Base-by-base conservation (phyloP, 2,797 vertebrate genomes). In the Spheniscus humboldti region DNA sequence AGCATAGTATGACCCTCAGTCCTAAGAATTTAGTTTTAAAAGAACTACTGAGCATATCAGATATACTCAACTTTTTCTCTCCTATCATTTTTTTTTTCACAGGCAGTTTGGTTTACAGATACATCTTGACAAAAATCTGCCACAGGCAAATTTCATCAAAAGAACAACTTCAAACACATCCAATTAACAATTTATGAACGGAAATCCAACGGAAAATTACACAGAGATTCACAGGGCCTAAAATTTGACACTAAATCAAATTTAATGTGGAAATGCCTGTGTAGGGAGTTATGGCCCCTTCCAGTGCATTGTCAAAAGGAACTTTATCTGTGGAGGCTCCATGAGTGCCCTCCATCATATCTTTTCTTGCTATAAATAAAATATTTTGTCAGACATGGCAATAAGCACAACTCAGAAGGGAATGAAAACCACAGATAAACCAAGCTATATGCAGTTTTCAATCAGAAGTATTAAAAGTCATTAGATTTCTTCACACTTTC, bases 151-250 rank as follows among this genome's bases (percentile, higher is more conserved):
- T 86, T 94, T 84, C 89, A 84, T 90, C 92, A 90, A 92, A 94
- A 94, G 92, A 95, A 79, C 45, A 64, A 92, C 85, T 94, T 97
- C 96, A 97, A 91, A 96, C 79, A 56, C 59, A 91, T 86, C 68
- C 85, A 93, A 95, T 95, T 96, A 96, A 94, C 84, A 88, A 95
- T 95, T 94, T 92, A 86, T 97, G 87, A 91, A 88, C 95, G 76
- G 87, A 96, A 97, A 91, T 71, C 78, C 18, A 30, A 88, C 72
- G 80, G 64, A 92, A 97, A 90, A 94, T 96, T 92, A 66, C 68
- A 52, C 23, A 55, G 93, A 93, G 80, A 79, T 92, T 97, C 86
- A 73, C 66, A 84, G 89, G 85, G 69, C 71, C 90, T 86, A 92
- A 95, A 81, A 94, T 63, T 45, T 78, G 62, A 16, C 69, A 76